phyloP scores from a whole-genome alignment of 2,113 vertebrate species.

The Pycnonotus jocosus region DNA sequence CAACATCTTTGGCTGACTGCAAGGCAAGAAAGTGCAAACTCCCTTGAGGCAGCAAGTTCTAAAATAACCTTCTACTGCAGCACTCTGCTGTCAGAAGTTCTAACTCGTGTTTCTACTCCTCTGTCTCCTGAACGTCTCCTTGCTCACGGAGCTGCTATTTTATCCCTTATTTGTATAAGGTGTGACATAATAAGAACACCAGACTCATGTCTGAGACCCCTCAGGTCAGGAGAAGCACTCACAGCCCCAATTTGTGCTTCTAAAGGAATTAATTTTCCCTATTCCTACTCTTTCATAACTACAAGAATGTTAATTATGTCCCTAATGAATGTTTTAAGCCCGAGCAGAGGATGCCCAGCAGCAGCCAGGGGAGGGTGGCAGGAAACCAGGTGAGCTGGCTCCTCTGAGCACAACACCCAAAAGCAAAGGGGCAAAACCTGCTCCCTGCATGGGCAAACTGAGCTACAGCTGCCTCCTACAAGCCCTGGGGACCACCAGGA shows the following conservation, averaged over 20 bases:
- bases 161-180: slow-evolving; percentile 14
- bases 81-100: slow-evolving; percentile 56
- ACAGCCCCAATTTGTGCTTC: not conserved
- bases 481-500: not conserved
- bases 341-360: not conserved
- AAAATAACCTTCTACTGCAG: slow-evolving; percentile 52
- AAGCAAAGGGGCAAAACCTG: not conserved
- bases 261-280: not conserved
- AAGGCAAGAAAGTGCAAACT: slow-evolving; percentile 47
- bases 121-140: not conserved
- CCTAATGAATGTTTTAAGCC: not conserved
- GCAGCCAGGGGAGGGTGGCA: not conserved
- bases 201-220: not conserved
- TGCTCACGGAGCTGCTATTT: not conserved
- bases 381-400: not conserved
- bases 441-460: not conserved
- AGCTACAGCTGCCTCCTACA: not conserved
- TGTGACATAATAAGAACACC: slow-evolving; percentile 9
- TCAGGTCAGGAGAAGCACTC: not conserved
- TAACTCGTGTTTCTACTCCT: slow-evolving; percentile 29
- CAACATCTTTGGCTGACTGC: slow-evolving; percentile 53
- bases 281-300: not conserved
- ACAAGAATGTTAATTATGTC: not conserved
- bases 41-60: slow-evolving; percentile 49
- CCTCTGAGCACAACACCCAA: not conserved